These are phyloP conservation scores for Coenobita brevimanus DNA, from an alignment of 1,140 invertebrate genomes.

Conservation along the genomic window DNA sequence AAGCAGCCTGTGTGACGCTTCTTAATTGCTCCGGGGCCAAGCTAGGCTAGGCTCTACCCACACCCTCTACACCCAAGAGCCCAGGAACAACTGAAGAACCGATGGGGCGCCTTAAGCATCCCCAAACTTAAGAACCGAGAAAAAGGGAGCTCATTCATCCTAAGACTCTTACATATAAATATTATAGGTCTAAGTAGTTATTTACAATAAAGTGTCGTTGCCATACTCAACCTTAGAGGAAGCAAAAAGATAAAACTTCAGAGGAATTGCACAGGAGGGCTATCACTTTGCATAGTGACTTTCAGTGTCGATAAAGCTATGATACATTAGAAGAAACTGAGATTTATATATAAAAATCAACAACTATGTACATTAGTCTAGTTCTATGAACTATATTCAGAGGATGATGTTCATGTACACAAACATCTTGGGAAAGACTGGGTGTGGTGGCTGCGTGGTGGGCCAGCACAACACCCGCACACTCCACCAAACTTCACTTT, in stretches of 20 bases:
- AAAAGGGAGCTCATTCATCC: background rate
- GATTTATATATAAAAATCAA: slow-evolving; percentile 63
- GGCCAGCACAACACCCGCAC: background rate
- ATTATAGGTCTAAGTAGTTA: no score
- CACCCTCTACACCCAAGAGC: no score
- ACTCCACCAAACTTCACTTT: background rate
- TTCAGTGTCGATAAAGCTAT: slow-evolving; percentile 26
- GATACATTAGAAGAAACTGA: slow-evolving; percentile 41
- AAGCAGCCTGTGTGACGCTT: no score
- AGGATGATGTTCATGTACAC: background rate
- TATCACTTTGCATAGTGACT: slow-evolving; percentile 12
- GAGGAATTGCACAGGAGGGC: slow-evolving; percentile 31
- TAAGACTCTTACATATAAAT: background rate
- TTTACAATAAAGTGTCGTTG: no score
- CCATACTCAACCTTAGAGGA: no score
- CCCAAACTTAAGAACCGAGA: background rate
- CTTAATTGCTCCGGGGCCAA: no score
- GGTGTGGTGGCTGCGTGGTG: background rate
- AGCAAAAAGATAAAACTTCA: background rate
- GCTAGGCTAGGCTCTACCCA: no score
- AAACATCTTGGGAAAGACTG: slow-evolving; percentile 44
- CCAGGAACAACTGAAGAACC: no score
- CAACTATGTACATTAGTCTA: slow-evolving; percentile 47
- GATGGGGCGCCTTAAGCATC: no score
- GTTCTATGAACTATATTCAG: slow-evolving; percentile 30